Evolutionary conservation across 2,888 invertebrate species (phyloP).

Genomic region (Cheilosia urbana): DNA sequence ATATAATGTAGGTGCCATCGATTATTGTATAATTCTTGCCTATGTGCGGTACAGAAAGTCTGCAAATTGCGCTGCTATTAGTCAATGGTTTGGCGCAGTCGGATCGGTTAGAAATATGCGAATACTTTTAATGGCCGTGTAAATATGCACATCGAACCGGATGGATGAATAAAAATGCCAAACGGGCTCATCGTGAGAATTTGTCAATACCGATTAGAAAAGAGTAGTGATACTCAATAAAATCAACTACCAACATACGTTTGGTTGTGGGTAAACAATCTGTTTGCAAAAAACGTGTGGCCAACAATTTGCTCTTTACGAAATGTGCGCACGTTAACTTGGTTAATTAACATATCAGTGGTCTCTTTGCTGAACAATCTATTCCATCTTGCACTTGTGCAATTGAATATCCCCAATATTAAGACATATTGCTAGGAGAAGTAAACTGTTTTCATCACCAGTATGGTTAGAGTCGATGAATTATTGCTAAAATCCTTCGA

Average conservation of each 20-base stretch:
- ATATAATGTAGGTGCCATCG: slow-evolving; percentile 66
- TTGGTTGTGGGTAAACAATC: background rate
- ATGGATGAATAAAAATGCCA: slow-evolving; percentile 43
- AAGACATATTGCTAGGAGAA: background rate
- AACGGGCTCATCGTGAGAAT: slow-evolving; percentile 37
- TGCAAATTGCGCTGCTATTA: slow-evolving; percentile 31
- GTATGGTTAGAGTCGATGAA: no score
- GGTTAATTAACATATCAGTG: slow-evolving; percentile 2
- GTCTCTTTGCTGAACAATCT: background rate
- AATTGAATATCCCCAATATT: background rate
- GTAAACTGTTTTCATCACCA: no score
- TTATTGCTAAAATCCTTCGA: no score
- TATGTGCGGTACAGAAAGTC: slow-evolving; percentile 25
- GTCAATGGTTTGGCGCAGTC: slow-evolving; percentile 19
- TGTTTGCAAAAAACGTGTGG: slow-evolving; percentile 11
- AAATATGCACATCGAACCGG: slow-evolving; percentile 43
- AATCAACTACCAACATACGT: background rate
- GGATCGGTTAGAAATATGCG: slow-evolving; percentile 33
- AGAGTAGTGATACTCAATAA: slow-evolving; percentile 14
- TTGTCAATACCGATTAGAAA: slow-evolving; percentile 39
- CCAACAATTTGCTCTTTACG: slow-evolving; percentile 19
- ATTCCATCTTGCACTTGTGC: background rate
- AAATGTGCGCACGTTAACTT: slow-evolving; percentile 1
- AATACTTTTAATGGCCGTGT: slow-evolving; percentile 45
- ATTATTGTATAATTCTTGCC: slow-evolving; percentile 53